Base-by-base conservation (phyloP, 1,140 invertebrate genomes). In the Polypedilum pembai region DNA sequence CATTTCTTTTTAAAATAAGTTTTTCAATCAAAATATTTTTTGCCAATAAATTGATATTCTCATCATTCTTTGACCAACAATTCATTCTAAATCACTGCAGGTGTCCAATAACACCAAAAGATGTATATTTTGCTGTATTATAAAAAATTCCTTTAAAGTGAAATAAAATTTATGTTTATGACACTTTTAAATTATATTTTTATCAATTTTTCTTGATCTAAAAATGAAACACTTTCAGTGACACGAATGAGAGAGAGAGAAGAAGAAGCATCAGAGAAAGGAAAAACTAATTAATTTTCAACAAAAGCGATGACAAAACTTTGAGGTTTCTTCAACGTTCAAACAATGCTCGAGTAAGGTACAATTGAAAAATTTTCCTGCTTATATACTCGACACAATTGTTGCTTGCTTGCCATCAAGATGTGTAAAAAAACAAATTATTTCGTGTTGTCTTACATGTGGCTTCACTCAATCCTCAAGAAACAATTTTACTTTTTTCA, bases 271-370 rank as follows among this genome's bases (percentile, higher is more conserved):
- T 56, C 12, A 15, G n/a, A 56, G 45, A 15, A n/a, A 56, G n/a
- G 12, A 15, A 56, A 56, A 56, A 56, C 12, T 56, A 56, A 56
- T 56, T 56, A 56, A 56, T 56, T 56, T 56, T 56, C 15, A 56
- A 56, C 45, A 56, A 56, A n/a, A n/a, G 45, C 45, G 45, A 56
- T 56, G 45, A 56, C 45, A 56, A 56, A 56, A 56, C 45, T 56
- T 56, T 56, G 45, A 56, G 45, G 45, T 56, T 56, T 56, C 45
- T 56, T 56, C n/a, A 56, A 4, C 45, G 12, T 56, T 56, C 8
- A 56, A 56, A 56, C 45, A 56, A n/a, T 15, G 15, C n/a, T 56
- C 12, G 4, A 56, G 15, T 56, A 56, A 12, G n/a, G 15, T 12
- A 56, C 45, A 56, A 56, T 56, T 12, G 45, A 15, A 56, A 56